Evolutionary conservation across 2,113 vertebrate species (phyloP), one percentile per base, ranked within the genome.

Genomic region (Sorex araneus): DNA sequence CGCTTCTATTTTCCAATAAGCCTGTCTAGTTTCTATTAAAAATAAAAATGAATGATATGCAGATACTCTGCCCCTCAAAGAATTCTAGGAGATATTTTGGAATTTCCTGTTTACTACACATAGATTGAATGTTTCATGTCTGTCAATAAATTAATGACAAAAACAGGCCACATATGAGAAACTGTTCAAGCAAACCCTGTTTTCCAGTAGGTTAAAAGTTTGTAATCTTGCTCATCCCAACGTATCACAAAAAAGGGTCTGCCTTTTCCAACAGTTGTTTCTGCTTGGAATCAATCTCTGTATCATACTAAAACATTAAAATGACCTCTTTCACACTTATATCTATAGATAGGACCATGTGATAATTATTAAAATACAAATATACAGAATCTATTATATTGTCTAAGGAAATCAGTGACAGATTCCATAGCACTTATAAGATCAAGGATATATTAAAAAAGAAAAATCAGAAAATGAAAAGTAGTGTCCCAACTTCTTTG

Each of bases 101-200:
- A 16, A 87, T 57, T 30, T 30, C 36, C 77, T 80, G 18, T 25
- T 93, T 77, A 77, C 64, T 83, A 74, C 10, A 43, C 13, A 28
- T 16, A 90, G 67, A 64, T 47, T 57, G 54, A 66, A 90, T 81
- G 73, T 82, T 90, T 19, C 43, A n/a, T 92, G 64, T 25, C 30
- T 54, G 78, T 93, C 67, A 88, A 87, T 54, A 82, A 90, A 60
- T 67, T 79, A 47, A 90, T 80, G 23, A 1, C 19, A 77, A 71
- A 32, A 80, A 36, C 47, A 50, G 47, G 9, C 47, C 47, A 50
- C 47, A 60, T 60, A 77, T 7, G 1, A 90, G 75, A 80, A 6
- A 0, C 11, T 78, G 2, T 89, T 5, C 15, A 64, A 63, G n/a
- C n/a, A 73, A 36, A 27, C 8, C 28, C 47, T 45, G 8, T 64